Conservation (phyloP, 2,113 vertebrate genomes). For the Amphiprion ocellaris region DNA sequence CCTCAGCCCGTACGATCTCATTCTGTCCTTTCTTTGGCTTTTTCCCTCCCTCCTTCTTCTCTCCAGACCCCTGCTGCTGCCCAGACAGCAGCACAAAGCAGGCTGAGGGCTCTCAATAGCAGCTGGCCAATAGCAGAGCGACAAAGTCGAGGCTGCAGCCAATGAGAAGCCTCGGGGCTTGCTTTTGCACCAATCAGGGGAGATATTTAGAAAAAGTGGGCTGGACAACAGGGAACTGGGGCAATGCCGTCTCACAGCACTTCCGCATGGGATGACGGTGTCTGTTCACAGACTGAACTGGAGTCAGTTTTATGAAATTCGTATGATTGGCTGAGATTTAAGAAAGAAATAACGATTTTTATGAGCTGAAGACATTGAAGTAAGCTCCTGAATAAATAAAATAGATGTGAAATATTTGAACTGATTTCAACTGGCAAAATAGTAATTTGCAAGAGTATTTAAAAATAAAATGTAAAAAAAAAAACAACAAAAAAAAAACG, state of each 20-base stretch:
- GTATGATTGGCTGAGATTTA: background rate
- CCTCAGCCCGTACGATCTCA: constrained; percentile 47
- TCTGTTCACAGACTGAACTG: background rate
- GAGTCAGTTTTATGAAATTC: background rate
- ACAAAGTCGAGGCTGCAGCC: constrained; percentile 24
- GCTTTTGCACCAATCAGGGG: constrained; percentile 59
- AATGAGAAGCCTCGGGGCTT: constrained; percentile 41
- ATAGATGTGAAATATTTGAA: background rate
- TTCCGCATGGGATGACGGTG: constrained; percentile 62
- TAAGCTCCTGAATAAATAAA: background rate
- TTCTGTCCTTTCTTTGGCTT: constrained; percentile 67
- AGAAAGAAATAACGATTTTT: background rate
- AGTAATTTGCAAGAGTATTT: background rate
- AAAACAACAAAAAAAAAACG: too few relatives aligned
- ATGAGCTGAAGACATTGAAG: background rate
- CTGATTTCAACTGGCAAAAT: background rate
- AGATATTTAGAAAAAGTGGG: constrained; percentile 36
- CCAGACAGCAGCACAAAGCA: constrained; percentile 71
- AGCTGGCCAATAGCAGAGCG: constrained; percentile 69
- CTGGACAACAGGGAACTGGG: constrained; percentile 55
- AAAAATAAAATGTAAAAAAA: background rate
- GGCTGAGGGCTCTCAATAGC: constrained; percentile 34
- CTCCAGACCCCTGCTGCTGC: constrained; percentile 65
- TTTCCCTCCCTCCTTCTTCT: constrained; percentile 59
- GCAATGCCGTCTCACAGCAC: constrained; percentile 37